These are phyloP conservation scores for Aurelia sp. DNA, from an alignment of 30 jellyfish, hydroid and myxozoan genomes.

Conservation along the genomic window DNA sequence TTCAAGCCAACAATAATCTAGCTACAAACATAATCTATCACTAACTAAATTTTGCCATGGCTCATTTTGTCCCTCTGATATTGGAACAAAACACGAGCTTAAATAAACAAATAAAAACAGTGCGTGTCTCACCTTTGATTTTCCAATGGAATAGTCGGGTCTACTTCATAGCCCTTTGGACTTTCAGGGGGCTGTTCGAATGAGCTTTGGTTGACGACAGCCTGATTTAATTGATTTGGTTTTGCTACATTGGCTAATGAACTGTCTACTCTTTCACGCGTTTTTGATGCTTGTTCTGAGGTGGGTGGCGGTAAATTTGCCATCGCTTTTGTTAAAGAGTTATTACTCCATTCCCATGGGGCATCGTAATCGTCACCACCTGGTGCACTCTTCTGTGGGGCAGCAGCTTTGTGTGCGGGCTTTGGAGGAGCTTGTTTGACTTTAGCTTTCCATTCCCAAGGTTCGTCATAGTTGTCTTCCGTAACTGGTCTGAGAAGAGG, in stretches of 20 bases:
- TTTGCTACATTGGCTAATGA: conserved; percentile 21
- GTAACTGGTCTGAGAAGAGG: neutral
- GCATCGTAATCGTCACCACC: conserved; percentile 86
- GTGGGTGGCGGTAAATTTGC: conserved; percentile 68
- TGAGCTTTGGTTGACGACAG: conserved; percentile 5
- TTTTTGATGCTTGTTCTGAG: conserved; percentile 45
- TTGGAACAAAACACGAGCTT: neutral
- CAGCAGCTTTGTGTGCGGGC: conserved; percentile 10
- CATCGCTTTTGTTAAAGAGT: conserved; percentile 55
- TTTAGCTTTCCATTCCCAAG: conserved; percentile 71
- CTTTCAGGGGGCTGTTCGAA: conserved; percentile 21
- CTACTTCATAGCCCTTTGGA: conserved; percentile 60
- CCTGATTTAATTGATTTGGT: neutral
- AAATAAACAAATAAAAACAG: neutral
- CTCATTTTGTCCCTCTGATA: no score
- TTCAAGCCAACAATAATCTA: no score
- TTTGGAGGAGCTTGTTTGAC: conserved; percentile 31
- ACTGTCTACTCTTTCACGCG: conserved; percentile 50
- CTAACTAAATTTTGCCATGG: no score
- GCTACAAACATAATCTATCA: no score
- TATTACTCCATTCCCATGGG: conserved; percentile 94
- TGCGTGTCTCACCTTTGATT: conserved; percentile 80
- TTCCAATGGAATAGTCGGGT: conserved; percentile 91
- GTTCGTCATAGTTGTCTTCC: conserved; percentile 68
- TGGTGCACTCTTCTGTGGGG: conserved; percentile 10